These are phyloP conservation scores for Antheraea assamensis DNA, from an alignment of 2,888 invertebrate species.

Conservation along the genomic window DNA sequence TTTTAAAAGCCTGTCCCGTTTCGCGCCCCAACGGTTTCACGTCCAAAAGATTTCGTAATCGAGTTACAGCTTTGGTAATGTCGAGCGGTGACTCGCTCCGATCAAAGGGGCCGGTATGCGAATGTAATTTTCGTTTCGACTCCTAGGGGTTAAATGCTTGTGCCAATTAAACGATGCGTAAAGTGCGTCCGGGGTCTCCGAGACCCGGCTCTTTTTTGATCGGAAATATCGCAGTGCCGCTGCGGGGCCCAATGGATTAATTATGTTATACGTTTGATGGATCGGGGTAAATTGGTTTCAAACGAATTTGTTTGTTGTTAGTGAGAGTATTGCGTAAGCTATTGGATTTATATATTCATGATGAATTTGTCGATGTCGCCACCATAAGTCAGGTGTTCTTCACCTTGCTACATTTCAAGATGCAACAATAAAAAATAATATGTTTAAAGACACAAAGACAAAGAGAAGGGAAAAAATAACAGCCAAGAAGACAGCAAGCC, in stretches of 20 bases:
- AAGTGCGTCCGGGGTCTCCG: conserved; percentile 64
- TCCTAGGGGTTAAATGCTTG: conserved; percentile 69
- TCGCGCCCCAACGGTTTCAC: conserved; percentile 29
- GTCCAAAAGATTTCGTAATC: conserved; percentile 59
- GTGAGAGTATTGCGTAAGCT: background rate
- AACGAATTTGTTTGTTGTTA: conserved; percentile 24
- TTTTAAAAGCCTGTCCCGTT: conserved; percentile 25
- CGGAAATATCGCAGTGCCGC: conserved; percentile 41
- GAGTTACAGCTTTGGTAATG: conserved; percentile 68
- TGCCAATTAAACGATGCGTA: conserved; percentile 77
- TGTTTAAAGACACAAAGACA: too few relatives aligned
- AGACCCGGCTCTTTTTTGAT: conserved; percentile 51
- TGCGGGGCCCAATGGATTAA: conserved; percentile 47
- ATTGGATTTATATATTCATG: background rate
- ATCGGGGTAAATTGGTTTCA: conserved; percentile 36
- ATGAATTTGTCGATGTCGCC: background rate
- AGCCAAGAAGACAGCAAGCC: too few relatives aligned
- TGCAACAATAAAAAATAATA: too few relatives aligned
- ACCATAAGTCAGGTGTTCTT: too few relatives aligned
- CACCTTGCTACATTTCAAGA: too few relatives aligned
- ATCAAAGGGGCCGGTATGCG: conserved; percentile 65
- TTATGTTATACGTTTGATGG: conserved; percentile 47
- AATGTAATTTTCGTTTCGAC: conserved; percentile 78
- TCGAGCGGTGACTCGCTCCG: conserved; percentile 63
- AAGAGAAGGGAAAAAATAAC: too few relatives aligned